Evolutionary conservation across 35 echinoderm and acorn worm genomes (phyloP).

Genomic region (Lytechinus variegatus): DNA sequence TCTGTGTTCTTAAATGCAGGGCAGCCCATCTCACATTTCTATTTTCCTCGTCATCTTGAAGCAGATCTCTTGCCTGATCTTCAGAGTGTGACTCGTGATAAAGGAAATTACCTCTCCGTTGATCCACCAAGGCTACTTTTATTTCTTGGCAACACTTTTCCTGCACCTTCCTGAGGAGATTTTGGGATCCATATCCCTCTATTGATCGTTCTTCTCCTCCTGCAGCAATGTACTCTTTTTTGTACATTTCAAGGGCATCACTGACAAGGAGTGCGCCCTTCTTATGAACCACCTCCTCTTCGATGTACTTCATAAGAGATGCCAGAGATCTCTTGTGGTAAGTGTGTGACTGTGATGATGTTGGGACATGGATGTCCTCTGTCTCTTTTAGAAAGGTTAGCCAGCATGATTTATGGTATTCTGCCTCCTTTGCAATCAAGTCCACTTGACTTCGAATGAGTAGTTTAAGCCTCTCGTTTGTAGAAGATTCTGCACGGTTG

Average conservation of each 20-base stretch:
- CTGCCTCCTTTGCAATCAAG: constrained; percentile 74
- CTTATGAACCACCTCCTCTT: constrained; percentile 50
- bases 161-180: neutral
- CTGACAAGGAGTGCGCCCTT: constrained; percentile 49
- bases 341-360: too few species aligned
- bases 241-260: constrained; percentile 44
- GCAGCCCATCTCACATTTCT: constrained; percentile 71
- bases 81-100: constrained; percentile 54
- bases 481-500: constrained; percentile 44
- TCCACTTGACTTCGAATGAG: constrained; percentile 63
- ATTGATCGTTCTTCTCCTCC: too few species aligned
- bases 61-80: constrained; percentile 58
- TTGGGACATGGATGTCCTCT: constrained; percentile 19
- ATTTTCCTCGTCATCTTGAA: constrained; percentile 59
- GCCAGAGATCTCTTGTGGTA: constrained; percentile 61
- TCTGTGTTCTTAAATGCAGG: constrained; percentile 66
- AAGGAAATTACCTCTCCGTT: constrained; percentile 73
- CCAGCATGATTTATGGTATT: constrained; percentile 74
- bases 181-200: too few species aligned
- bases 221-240: constrained; percentile 1
- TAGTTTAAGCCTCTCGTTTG: constrained; percentile 69
- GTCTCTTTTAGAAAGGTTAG: constrained; percentile 62
- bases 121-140: constrained; percentile 51
- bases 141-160: constrained; percentile 60
- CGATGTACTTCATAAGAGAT: constrained; percentile 22